phyloP scores from a whole-genome alignment of 2,888 invertebrate species.

The Ennomos fuscantarius region DNA sequence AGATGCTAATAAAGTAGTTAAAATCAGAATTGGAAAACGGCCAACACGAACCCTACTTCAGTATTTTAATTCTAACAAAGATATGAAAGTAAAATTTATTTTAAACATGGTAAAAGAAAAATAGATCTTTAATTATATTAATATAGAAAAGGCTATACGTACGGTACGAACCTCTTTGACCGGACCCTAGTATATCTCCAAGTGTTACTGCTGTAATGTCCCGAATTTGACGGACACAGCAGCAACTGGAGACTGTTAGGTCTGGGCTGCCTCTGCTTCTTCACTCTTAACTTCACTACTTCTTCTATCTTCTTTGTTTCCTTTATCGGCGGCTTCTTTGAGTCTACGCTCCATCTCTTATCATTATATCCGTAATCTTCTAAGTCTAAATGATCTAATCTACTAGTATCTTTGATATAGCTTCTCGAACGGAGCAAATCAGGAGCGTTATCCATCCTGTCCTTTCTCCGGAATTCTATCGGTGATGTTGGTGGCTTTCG shows the following conservation, averaged over 20 bases:
- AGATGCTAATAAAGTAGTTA: slow-evolving; percentile 6
- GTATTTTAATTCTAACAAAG: too few species aligned
- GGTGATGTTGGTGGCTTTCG: slow-evolving; percentile 72
- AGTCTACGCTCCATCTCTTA: slow-evolving; percentile 68
- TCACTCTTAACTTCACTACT: slow-evolving; percentile 70
- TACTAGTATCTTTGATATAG: slow-evolving; percentile 59
- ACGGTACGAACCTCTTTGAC: slow-evolving; percentile 70
- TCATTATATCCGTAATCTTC: slow-evolving; percentile 54
- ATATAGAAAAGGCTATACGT: slow-evolving; percentile 16
- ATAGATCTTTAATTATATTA: too few species aligned
- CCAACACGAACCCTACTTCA: background rate
- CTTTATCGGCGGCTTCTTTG: slow-evolving; percentile 66
- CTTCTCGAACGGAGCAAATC: slow-evolving; percentile 69
- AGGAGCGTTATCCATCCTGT: slow-evolving; percentile 59
- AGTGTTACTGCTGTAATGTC: slow-evolving; percentile 78
- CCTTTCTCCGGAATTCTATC: slow-evolving; percentile 61
- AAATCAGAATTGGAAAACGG: slow-evolving; percentile 12
- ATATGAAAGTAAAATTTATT: too few species aligned
- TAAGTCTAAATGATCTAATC: slow-evolving; percentile 66
- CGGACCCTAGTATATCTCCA: slow-evolving; percentile 79
- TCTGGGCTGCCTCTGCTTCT: slow-evolving; percentile 73
- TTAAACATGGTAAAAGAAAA: too few species aligned
- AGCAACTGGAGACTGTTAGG: slow-evolving; percentile 79
- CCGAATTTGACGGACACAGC: slow-evolving; percentile 75
- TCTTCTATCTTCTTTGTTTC: slow-evolving; percentile 59